A percentile compares a stretch with the other conserved stretches of the same genome.
These are phyloP conservation scores for Gerris lacustris DNA, from an alignment of 2,888 invertebrate species.

Conservation along the genomic window DNA sequence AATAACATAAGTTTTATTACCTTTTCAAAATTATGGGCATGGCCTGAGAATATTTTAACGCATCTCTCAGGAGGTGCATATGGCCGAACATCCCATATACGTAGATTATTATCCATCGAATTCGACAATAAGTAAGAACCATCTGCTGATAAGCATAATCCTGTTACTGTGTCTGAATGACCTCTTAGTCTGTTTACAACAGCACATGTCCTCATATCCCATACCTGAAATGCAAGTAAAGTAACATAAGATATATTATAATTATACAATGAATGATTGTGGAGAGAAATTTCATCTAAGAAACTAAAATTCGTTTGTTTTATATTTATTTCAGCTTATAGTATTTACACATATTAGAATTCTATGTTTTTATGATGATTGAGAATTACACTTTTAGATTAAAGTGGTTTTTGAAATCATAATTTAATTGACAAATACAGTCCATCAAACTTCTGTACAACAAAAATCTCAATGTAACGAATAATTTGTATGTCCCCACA, in stretches of 20 bases:
- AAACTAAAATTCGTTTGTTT: too few species aligned
- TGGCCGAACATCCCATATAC: constrained; percentile 94
- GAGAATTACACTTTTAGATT: too few species aligned
- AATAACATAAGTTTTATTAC: constrained; percentile 32
- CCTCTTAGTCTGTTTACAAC: constrained; percentile 75
- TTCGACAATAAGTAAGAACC: constrained; percentile 88
- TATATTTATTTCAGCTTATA: too few species aligned
- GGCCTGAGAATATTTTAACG: constrained; percentile 80
- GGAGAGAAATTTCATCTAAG: too few species aligned
- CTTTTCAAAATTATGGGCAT: constrained; percentile 96
- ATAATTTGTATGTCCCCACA: too few species aligned
- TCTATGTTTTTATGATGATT: too few species aligned
- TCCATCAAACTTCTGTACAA: too few species aligned
- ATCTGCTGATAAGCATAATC: constrained; percentile 67
- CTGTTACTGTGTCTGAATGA: constrained; percentile 92
- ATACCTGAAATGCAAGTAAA: constrained; percentile 43
- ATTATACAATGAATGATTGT: too few species aligned
- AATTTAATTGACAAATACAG: too few species aligned
- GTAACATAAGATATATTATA: neutral
- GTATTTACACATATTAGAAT: too few species aligned
- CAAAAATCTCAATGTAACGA: too few species aligned
- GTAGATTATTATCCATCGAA: constrained; percentile 88
- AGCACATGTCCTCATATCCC: constrained; percentile 87
- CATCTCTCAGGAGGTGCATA: constrained; percentile 88
- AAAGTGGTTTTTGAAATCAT: too few species aligned